Evolutionary conservation across 2,888 invertebrate genomes (phyloP), one percentile per base, ranked within the genome.

Genomic region (Lagria hirta): DNA sequence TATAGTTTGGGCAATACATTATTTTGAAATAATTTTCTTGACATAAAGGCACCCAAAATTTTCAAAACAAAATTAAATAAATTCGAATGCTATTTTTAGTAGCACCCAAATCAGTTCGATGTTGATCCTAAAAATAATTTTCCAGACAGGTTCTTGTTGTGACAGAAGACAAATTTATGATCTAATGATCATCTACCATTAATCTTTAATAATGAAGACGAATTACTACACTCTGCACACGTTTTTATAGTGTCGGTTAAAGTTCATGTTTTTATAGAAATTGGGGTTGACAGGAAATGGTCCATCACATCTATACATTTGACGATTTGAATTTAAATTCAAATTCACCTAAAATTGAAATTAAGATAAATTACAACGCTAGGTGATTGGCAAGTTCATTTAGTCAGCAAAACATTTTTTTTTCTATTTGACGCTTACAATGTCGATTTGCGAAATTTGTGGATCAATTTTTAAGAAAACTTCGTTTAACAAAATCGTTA

Each of bases 331-430:
- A 45, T 63, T 60, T 44, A 62, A 61, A 58, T 64, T 66, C 60
- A 63, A 67, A 61, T 64, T 68, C 64, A 68, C 64, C 70, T 70
- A n/a, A n/a, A n/a, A n/a, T n/a, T n/a, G n/a, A n/a, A n/a, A n/a
- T n/a, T n/a, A n/a, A n/a, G n/a, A n/a, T n/a, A n/a, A n/a, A n/a
- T n/a, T n/a, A n/a, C n/a, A n/a, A n/a, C n/a, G n/a, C n/a, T n/a
- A n/a, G n/a, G n/a, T n/a, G n/a, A n/a, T n/a, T n/a, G n/a, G n/a
- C n/a, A n/a, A n/a, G n/a, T n/a, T n/a, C n/a, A n/a, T n/a, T n/a
- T n/a, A n/a, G n/a, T n/a, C n/a, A n/a, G n/a, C n/a, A n/a, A n/a
- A n/a, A n/a, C n/a, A n/a, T n/a, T n/a, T n/a, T n/a, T n/a, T n/a
- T n/a, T n/a, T n/a, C n/a, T n/a, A n/a, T n/a, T n/a, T n/a, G n/a